Base-by-base conservation (phyloP, 2,797 vertebrate species). In the Lophotriccus pileatus region DNA sequence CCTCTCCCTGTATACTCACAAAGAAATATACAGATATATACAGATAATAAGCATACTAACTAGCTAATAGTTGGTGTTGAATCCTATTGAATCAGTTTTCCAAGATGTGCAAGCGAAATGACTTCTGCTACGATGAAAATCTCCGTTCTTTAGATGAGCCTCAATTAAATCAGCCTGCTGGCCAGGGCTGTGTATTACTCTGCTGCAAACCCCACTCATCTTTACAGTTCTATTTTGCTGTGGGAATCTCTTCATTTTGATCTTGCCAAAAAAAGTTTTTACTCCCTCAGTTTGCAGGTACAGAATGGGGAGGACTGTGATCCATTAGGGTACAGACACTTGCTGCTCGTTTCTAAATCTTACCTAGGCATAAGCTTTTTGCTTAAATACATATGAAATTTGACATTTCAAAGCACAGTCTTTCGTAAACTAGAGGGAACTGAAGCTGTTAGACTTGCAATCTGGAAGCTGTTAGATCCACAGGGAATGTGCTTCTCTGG, bases 361-460 rank as follows among this genome's bases (percentile, higher is more conserved):
- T 92, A 89, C 78, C 66, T 92, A 85, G 72, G 36, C 12, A 20
- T 44, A 91, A 41, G 14, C 4, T 80, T 90, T 92, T 91, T 89
- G 39, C 84, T 92, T 62, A 83, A 93, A 66, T 60, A 24, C 20
- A 3, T 75, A 68, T 66, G 93, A 85, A 95, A 87, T 69, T 28
- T 94, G 89, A 94, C 93, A 94, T 96, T 93, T 95, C 64, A 81
- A 85, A 85, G 79, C 28, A 79, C 16, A 92, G 46, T 59, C 66
- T 84, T 95, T 75, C 69, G 72, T 93, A 94, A 95, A 91, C 56
- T 69, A 93, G 73, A 93, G 39, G 56, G 72, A 91, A 75, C 56
- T 47, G 84, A 78, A 95, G 68, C 87, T 91, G 84, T 89, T 93
- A 96, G 92, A 95, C 92, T 81, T 84, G 44, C 92, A 95, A 94